A percentile compares a stretch with the other conserved stretches of the same genome.
Conservation (phyloP, 2,797 vertebrate genomes). For the Microctenopoma lineatum region DNA sequence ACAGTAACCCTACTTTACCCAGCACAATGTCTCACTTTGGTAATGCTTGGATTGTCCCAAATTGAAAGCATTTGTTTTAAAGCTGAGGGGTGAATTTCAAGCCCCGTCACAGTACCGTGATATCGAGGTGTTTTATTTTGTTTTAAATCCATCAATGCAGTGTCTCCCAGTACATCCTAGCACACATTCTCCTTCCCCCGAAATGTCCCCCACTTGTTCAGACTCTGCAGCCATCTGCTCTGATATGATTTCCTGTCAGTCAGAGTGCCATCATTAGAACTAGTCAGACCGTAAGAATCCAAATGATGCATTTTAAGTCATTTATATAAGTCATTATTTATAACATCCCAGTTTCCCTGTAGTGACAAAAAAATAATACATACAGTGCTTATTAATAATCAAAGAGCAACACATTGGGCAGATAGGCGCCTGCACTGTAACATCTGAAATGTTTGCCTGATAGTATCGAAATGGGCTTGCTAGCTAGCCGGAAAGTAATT, state of each 20-base stretch:
- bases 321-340: conserved; percentile 42
- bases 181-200: conserved; percentile 33
- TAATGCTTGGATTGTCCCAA: conserved; percentile 78
- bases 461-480: conserved; percentile 8
- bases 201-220: conserved; percentile 34
- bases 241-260: conserved; percentile 59
- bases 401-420: conserved; percentile 35
- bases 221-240: conserved; percentile 48
- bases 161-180: conserved; percentile 47
- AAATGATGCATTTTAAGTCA: conserved; percentile 37
- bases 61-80: conserved; percentile 81
- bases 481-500: conserved; percentile 36
- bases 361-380: conserved; percentile 11
- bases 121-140: conserved; percentile 69
- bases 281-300: conserved; percentile 31
- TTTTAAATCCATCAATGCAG: conserved; percentile 50
- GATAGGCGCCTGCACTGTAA: conserved; percentile 36
- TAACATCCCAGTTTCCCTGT: conserved; percentile 34
- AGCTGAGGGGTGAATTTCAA: conserved; percentile 62
- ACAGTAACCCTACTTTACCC: conserved; percentile 56
- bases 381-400: conserved; percentile 45
- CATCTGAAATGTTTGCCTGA: conserved; percentile 40
- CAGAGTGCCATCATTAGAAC: conserved; percentile 42
- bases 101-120: conserved; percentile 45
- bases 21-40: conserved; percentile 71